Base-by-base conservation (phyloP, 2,797 vertebrate species). In the Tarsius wallacei region DNA sequence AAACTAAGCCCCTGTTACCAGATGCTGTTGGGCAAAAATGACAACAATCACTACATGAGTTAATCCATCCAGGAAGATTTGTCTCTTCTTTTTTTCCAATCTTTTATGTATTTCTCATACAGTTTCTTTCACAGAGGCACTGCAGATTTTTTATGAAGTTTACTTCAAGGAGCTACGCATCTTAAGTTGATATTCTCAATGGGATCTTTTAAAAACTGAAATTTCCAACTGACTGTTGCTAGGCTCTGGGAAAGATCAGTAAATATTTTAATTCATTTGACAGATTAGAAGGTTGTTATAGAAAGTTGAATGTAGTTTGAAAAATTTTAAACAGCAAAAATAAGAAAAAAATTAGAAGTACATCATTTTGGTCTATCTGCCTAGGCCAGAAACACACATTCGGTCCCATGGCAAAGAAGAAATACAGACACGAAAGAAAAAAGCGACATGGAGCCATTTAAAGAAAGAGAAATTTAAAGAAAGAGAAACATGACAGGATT, bases 1-100 rank as follows among this genome's bases (percentile, higher is more conserved):
- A 86, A 61, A 55, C 36, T 22, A 19, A 59, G 21, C 26, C 22
- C 13, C 10, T 26, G 15, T 47, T 12, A 14, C 57, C 10, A 22
- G 15, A 55, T 8, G 36, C n/a, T 19, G 2, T 11, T 2, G 14
- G 10, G n/a, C 61, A 10, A 15, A 89, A n/a, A 7, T 42, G 12
- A 1, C 5, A 6, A 31, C 7, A 4, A 22, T 12, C 61, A 0
- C 42, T 4, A 13, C 22, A 1, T 0, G 4, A 12, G n/a, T 26
- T 1, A 2, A 1, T 68, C 14, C 22, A 22, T 1, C 12, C 53
- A 47, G 83, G 49, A 14, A 22, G 31, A 10, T 11, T 1, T 4
- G 17, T 64, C 61, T 86, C 15, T 68, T 68, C 55, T 9, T 26
- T 22, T 42, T 7, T n/a, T 14, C 55, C 9, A 0, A 5, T 64